These are phyloP conservation scores for Dicyrtomina minuta DNA, from an alignment of 2,888 invertebrate genomes.

Conservation along the genomic window DNA sequence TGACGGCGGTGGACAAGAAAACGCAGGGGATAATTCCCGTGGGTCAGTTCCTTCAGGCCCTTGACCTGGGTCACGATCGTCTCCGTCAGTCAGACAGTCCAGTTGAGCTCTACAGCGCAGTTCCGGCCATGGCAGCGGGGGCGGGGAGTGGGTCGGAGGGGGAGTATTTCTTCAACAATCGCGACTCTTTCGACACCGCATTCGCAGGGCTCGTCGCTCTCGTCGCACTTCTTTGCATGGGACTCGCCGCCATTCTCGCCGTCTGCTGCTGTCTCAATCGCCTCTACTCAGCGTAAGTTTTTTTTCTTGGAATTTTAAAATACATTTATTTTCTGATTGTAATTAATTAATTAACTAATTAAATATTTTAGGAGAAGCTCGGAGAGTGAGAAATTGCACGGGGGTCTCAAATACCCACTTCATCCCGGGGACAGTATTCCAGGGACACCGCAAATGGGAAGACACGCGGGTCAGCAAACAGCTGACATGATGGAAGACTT, in stretches of 20 bases:
- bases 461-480: slow-evolving; percentile 37
- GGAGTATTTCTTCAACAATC: slow-evolving; percentile 58
- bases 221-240: slow-evolving; percentile 81
- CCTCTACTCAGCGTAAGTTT: slow-evolving; percentile 62
- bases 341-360: too few species aligned
- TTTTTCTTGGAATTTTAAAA: background rate
- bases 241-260: slow-evolving; percentile 80
- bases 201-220: slow-evolving; percentile 67
- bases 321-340: background rate
- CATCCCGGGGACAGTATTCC: slow-evolving; percentile 45
- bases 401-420: slow-evolving; percentile 48
- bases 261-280: slow-evolving; percentile 85
- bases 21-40: slow-evolving; percentile 70
- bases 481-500: slow-evolving; percentile 51
- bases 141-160: slow-evolving; percentile 33
- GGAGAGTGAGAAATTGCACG: slow-evolving; percentile 40
- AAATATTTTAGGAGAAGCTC: slow-evolving; percentile 38
- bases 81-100: slow-evolving; percentile 72
- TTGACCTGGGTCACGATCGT: slow-evolving; percentile 82
- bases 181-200: slow-evolving; percentile 82
- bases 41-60: slow-evolving; percentile 70
- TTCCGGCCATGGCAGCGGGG: slow-evolving; percentile 57
- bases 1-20: slow-evolving; percentile 71
- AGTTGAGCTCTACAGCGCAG: slow-evolving; percentile 73
- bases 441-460: slow-evolving; percentile 42